Percentiles rank a stretch among this genome's conserved stretches.
Conservation (phyloP, 92 coral and sea anemone species). For the Muricea muricata region DNA sequence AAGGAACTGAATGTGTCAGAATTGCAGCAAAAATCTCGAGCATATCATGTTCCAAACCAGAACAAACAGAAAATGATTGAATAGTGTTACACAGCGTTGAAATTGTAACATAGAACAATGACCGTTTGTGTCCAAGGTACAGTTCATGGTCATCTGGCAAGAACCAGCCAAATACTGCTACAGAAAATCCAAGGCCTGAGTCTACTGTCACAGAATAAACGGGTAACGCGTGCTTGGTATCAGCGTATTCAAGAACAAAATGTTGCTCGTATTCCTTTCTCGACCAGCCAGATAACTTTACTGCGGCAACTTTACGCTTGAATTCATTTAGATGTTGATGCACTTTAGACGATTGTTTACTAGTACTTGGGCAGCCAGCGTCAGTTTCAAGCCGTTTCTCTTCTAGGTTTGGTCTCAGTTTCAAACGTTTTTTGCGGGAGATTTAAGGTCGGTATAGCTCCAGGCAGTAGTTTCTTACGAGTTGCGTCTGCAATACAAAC, state of each 20-base stretch:
- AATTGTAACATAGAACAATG: constrained; percentile 56
- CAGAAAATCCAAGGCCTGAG: constrained; percentile 69
- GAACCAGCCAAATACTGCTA: constrained; percentile 62
- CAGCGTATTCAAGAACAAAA: constrained; percentile 33
- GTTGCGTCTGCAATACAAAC: background rate
- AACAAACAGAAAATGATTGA: constrained; percentile 40
- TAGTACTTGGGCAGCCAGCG: too few relatives aligned
- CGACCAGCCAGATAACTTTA: constrained; percentile 56
- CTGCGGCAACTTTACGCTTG: constrained; percentile 57
- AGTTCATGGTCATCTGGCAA: constrained; percentile 61
- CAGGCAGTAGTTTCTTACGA: background rate
- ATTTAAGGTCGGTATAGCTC: constrained; percentile 5
- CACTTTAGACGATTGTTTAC: too few relatives aligned
- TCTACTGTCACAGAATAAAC: constrained; percentile 54
- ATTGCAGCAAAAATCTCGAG: constrained; percentile 26
- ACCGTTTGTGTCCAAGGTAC: constrained; percentile 62
- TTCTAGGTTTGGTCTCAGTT: background rate
- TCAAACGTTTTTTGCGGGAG: constrained; percentile 31
- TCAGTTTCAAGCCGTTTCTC: background rate
- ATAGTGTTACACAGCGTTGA: background rate
- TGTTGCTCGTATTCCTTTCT: constrained; percentile 47
- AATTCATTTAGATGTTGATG: constrained; percentile 30
- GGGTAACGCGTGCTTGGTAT: constrained; percentile 49
- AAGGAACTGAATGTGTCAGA: constrained; percentile 42
- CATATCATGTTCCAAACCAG: constrained; percentile 35